Conservation (phyloP, 2,888 invertebrate species). For the Zaprionus lineosus region DNA sequence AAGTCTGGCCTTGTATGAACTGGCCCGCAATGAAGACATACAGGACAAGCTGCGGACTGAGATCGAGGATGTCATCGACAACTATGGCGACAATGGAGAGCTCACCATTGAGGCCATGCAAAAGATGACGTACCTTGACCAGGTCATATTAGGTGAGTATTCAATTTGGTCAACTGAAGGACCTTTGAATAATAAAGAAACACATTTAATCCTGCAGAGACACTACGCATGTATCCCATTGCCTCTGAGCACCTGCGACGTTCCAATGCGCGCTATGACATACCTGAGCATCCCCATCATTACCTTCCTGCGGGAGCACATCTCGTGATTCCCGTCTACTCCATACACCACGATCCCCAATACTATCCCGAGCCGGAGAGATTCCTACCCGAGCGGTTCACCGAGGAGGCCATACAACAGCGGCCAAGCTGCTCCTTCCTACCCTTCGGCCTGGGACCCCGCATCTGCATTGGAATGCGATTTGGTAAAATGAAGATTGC, state of each 20-base stretch:
- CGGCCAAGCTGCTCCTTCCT: constrained; percentile 70
- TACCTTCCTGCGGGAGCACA: constrained; percentile 35
- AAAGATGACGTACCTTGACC: constrained; percentile 83
- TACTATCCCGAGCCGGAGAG: constrained; percentile 85
- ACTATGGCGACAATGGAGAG: constrained; percentile 66
- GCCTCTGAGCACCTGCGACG: constrained; percentile 69
- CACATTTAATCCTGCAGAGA: constrained; percentile 83
- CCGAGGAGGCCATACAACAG: constrained; percentile 83
- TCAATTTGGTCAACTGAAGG: too few relatives aligned
- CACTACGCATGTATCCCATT: constrained; percentile 84
- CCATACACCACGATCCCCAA: constrained; percentile 85
- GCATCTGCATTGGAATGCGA: constrained; percentile 77
- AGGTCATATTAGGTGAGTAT: constrained; percentile 83
- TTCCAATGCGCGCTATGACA: constrained; percentile 71
- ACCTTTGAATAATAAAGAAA: too few relatives aligned
- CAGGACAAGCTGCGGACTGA: constrained; percentile 81
- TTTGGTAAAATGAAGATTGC: constrained; percentile 72
- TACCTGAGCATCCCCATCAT: constrained; percentile 56
- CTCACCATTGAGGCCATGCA: constrained; percentile 79
- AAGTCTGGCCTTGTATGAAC: constrained; percentile 82
- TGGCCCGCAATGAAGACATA: constrained; percentile 64
- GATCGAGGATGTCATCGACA: constrained; percentile 69
- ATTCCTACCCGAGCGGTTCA: constrained; percentile 85
- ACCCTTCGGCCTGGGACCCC: constrained; percentile 80
- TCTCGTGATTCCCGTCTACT: constrained; percentile 84